A percentile compares a stretch with the other conserved stretches of the same genome.
Evolutionary conservation across 2,797 vertebrate species (phyloP).

Genomic region (Adrianichthys oophorus): DNA sequence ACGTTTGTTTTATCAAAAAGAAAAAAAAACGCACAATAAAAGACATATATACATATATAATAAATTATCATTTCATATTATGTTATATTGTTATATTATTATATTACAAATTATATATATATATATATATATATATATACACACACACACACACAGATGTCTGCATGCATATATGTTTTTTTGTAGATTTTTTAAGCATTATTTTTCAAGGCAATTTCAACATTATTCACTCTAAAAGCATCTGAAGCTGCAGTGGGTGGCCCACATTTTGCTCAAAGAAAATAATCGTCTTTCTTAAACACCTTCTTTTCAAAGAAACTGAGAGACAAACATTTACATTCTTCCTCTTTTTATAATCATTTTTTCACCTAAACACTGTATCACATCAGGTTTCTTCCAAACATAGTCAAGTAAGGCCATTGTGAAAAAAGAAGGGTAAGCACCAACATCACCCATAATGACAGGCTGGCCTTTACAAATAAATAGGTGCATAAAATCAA

Average conservation of each 20-base stretch:
- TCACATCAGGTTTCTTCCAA: conserved; percentile 26
- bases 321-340: conserved; percentile 13
- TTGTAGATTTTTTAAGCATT: background rate
- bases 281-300: conserved; percentile 30
- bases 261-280: conserved; percentile 26
- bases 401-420: conserved; percentile 59
- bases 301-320: conserved; percentile 1
- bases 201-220: background rate
- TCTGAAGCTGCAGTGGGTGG: background rate
- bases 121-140: conserved; percentile 21
- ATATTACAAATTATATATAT: too few relatives aligned
- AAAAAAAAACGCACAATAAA: background rate
- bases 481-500: conserved; percentile 57
- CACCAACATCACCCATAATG: conserved; percentile 64
- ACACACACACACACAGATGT: too few relatives aligned
- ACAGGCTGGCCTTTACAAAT: conserved; percentile 60
- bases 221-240: background rate
- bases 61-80: background rate
- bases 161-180: background rate
- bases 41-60: conserved; percentile 5
- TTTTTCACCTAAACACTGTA: conserved; percentile 27
- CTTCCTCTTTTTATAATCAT: conserved; percentile 4
- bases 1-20: background rate
- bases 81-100: too few relatives aligned
- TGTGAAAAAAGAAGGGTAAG: conserved; percentile 22